Percentiles rank a stretch among this genome's conserved stretches.
phyloP scores from a whole-genome alignment of 2,888 invertebrate genomes.

The Drosophila lutescens region DNA sequence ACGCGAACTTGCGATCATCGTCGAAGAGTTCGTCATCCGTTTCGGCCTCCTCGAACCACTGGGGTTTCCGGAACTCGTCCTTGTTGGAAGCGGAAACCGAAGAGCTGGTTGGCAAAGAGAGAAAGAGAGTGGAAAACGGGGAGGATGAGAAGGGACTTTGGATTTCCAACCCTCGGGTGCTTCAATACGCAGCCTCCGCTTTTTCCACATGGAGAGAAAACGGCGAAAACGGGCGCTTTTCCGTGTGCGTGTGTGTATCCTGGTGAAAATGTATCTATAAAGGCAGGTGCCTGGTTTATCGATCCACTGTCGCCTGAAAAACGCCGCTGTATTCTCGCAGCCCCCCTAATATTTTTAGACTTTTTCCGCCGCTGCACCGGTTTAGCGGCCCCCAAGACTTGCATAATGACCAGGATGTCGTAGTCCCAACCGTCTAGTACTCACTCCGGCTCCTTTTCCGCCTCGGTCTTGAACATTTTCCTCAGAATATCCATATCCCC shows the following conservation, averaged over 20 bases:
- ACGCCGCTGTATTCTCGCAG: conserved; percentile 21
- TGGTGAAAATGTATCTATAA: conserved; percentile 75
- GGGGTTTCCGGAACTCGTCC: conserved; percentile 84
- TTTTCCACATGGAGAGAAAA: conserved; percentile 2
- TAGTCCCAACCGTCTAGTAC: conserved; percentile 20
- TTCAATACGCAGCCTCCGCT: conserved; percentile 76
- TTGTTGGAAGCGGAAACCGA: conserved; percentile 71
- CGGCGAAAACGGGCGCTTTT: conserved; percentile 11
- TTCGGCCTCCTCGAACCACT: conserved; percentile 84
- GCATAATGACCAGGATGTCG: conserved; percentile 20
- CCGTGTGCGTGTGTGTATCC: conserved; percentile 58
- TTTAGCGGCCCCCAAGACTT: conserved; percentile 7
- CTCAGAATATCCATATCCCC: conserved; percentile 69
- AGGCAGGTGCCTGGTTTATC: conserved; percentile 75
- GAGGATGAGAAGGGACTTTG: conserved; percentile 12
- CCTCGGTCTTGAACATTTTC: conserved; percentile 73
- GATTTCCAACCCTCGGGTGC: conserved; percentile 16
- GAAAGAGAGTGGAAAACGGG: not conserved
- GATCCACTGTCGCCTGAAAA: conserved; percentile 54
- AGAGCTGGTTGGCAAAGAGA: conserved; percentile 22
- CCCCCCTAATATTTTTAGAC: conserved; percentile 8
- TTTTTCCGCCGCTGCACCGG: not conserved
- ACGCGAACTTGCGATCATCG: conserved; percentile 84
- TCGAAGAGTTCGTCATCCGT: conserved; percentile 84
- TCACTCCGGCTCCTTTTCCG: conserved; percentile 66